These are phyloP conservation scores for Corythornis cristatus DNA, from an alignment of 2,113 vertebrate species.

Conservation along the genomic window DNA sequence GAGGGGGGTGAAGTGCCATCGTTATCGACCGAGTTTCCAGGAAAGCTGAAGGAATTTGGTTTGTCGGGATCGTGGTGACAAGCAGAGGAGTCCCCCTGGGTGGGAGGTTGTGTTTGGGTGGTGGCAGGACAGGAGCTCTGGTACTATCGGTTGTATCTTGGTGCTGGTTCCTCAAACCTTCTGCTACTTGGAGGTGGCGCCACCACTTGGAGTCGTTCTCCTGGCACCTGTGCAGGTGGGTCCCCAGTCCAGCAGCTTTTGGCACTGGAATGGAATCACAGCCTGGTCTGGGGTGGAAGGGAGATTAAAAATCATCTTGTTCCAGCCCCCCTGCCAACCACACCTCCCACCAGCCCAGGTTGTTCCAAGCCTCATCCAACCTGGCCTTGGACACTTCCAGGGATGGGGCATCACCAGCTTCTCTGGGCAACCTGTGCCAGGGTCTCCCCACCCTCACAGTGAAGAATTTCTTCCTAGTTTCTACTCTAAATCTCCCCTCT, in stretches of 20 bases:
- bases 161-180: not conserved
- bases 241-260: not conserved
- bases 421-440: not conserved
- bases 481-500: not conserved
- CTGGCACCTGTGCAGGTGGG: not conserved
- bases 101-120: not conserved
- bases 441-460: not conserved
- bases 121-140: not conserved
- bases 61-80: not conserved
- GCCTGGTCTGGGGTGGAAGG: not conserved
- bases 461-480: not conserved
- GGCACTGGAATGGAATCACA: not conserved
- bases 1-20: not conserved
- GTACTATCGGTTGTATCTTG: not conserved
- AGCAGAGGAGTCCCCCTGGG: not conserved
- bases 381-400: not conserved
- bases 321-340: too few relatives aligned
- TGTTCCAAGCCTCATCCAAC: too few relatives aligned
- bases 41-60: not conserved
- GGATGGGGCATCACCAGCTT: not conserved
- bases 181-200: not conserved
- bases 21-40: not conserved
- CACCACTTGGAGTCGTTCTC: not conserved
- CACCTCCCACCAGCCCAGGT: too few relatives aligned
- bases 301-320: not conserved